Percentiles rank a stretch among this genome's conserved stretches.
Conservation (phyloP, 1,140 invertebrate genomes). For the Microplitis demolitor region DNA sequence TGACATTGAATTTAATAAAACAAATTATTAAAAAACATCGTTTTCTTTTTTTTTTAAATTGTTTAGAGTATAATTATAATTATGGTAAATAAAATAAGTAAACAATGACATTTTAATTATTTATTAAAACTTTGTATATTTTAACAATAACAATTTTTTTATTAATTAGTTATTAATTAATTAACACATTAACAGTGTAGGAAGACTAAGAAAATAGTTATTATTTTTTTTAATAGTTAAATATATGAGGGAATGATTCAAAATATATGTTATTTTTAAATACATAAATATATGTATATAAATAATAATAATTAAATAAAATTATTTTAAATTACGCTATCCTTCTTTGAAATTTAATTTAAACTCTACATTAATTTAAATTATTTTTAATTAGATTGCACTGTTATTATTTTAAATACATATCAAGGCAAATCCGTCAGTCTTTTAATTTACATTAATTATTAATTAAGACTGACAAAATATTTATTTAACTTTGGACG, state of each 20-base stretch:
- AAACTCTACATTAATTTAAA: too few species aligned
- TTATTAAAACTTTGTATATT: not conserved
- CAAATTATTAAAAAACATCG: too few species aligned
- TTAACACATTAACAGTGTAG: not conserved
- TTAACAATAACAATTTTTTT: not conserved
- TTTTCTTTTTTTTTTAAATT: too few species aligned
- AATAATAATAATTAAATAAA: too few species aligned
- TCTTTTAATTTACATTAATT: not conserved
- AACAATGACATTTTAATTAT: not conserved
- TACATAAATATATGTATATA: too few species aligned
- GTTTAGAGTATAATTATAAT: too few species aligned
- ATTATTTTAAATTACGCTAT: too few species aligned
- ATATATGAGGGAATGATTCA: not conserved
- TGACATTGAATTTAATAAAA: too few species aligned
- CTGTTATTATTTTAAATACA: not conserved
- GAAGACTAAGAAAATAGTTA: constrained; percentile 15
- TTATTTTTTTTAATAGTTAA: not conserved
- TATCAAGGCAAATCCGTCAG: constrained; percentile 1
- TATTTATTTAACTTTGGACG: not conserved
- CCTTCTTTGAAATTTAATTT: too few species aligned
- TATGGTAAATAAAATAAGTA: not conserved
- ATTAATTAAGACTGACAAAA: not conserved
- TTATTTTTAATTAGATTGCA: not conserved
- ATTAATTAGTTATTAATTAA: not conserved
- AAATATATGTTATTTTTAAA: not conserved